Evolutionary conservation across 2,797 vertebrate species (phyloP), one percentile per base, ranked within the genome.

Genomic region (Fistularia tabacaria): DNA sequence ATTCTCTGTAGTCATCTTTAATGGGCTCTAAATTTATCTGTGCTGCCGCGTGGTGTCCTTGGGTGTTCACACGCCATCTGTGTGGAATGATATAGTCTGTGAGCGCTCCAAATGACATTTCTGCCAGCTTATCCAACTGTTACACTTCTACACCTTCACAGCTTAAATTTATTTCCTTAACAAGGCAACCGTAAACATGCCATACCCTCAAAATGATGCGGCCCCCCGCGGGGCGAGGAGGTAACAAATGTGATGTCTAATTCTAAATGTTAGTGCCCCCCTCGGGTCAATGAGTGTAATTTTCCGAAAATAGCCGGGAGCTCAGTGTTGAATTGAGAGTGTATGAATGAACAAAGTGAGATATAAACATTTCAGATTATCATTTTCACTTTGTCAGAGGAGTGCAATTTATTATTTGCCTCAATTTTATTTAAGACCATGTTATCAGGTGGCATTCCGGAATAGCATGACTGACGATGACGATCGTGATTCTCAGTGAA

Each of bases 1-100:
- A 42, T 52, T 51, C 54, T 59, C 55, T 61, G 56, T 52, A 61
- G 51, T 75, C 57, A 48, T 59, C 57, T 57, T 49, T 69, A 67
- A 61, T 65, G 38, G 51, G 25, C 46, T 67, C 53, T 57, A 51
- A 57, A 68, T 68, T 47, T 54, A 51, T 59, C 53, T 43, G 49
- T 9, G 36, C 47, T 8, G 14, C 46, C 8, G 25, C 38, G 42
- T 8, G 37, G 47, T 60, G 54, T 62, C 65, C 62, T 66, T 61
- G 54, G 59, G 43, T 59, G 54, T 59, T 73, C 54, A 54, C 61
- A 44, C 48, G 3, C 58, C 63, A 63, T 68, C 65, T 63, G 56
- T 51, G 50, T 55, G 41, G 66, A 66, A 69, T 36, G 54, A 61
- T 58, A 58, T 38, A 58, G 46, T 37, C 41, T 40, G 43, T 7